Conservation (phyloP, 2,888 invertebrate species). For the Amphimallon solstitiale region DNA sequence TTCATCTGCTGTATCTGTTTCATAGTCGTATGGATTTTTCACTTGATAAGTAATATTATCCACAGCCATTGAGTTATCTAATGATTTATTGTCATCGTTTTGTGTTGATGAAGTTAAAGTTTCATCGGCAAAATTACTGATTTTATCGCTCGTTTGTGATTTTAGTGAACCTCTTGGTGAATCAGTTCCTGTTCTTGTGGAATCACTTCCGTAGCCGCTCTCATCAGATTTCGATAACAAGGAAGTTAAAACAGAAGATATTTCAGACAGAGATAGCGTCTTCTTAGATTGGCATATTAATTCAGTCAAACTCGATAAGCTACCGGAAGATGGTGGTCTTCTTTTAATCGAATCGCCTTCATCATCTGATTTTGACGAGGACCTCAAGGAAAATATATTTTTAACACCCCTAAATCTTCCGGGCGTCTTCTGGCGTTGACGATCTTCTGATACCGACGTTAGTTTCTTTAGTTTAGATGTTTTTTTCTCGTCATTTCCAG, state of each 20-base stretch:
- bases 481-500: slow-evolving; percentile 44
- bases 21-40: slow-evolving; percentile 46
- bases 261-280: slow-evolving; percentile 53
- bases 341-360: slow-evolving; percentile 50
- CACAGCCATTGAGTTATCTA: background rate
- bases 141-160: slow-evolving; percentile 43
- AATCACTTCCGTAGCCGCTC: slow-evolving; percentile 71
- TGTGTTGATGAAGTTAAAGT: slow-evolving; percentile 1
- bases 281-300: slow-evolving; percentile 54
- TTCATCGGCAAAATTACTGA: slow-evolving; percentile 10
- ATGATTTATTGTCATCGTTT: background rate
- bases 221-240: slow-evolving; percentile 63
- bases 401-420: slow-evolving; percentile 54
- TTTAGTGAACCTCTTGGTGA: slow-evolving; percentile 65
- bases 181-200: slow-evolving; percentile 66
- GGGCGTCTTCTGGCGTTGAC: slow-evolving; percentile 48
- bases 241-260: slow-evolving; percentile 49
- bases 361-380: slow-evolving; percentile 58
- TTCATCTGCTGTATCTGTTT: slow-evolving; percentile 54
- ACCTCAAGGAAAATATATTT: slow-evolving; percentile 51
- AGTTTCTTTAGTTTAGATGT: slow-evolving; percentile 45
- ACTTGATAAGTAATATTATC: background rate
- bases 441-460: slow-evolving; percentile 52
- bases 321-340: slow-evolving; percentile 53
- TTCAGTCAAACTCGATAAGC: slow-evolving; percentile 56